Conservation (phyloP, 2,888 invertebrate species). For the Vandiemenella viatica region DNA sequence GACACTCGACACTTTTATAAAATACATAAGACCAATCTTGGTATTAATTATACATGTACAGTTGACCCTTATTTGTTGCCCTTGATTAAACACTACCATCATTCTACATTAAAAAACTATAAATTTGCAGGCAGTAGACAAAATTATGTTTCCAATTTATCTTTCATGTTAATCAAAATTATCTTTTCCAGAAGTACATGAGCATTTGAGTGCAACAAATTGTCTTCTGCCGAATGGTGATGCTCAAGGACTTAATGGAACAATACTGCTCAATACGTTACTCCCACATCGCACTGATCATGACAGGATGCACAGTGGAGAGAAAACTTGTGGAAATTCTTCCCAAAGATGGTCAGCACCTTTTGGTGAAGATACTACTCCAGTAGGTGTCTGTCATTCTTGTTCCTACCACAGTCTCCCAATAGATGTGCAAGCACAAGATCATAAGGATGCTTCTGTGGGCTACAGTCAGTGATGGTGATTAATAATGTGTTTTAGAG, state of each 20-base stretch:
- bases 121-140: too few relatives aligned
- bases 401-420: conserved; percentile 7
- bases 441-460: not conserved
- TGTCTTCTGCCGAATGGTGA: conserved; percentile 1
- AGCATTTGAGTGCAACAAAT: conserved; percentile 1
- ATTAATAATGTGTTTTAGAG: too few relatives aligned
- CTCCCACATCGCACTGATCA: conserved; percentile 11
- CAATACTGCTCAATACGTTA: conserved; percentile 2
- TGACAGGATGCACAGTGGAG: conserved; percentile 5
- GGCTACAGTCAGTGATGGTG: too few relatives aligned
- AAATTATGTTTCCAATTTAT: too few relatives aligned
- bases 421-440: not conserved
- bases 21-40: too few relatives aligned
- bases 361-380: not conserved
- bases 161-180: too few relatives aligned
- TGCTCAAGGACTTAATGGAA: not conserved
- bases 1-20: too few relatives aligned
- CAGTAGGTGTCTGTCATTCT: not conserved
- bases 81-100: too few relatives aligned
- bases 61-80: too few relatives aligned
- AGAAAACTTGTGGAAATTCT: not conserved
- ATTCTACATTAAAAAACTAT: too few relatives aligned
- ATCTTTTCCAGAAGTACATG: too few relatives aligned
- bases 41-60: too few relatives aligned
- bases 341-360: conserved; percentile 13